Evolutionary conservation across 2,888 invertebrate species (phyloP).

Genomic region (Drosophila ezoana): DNA sequence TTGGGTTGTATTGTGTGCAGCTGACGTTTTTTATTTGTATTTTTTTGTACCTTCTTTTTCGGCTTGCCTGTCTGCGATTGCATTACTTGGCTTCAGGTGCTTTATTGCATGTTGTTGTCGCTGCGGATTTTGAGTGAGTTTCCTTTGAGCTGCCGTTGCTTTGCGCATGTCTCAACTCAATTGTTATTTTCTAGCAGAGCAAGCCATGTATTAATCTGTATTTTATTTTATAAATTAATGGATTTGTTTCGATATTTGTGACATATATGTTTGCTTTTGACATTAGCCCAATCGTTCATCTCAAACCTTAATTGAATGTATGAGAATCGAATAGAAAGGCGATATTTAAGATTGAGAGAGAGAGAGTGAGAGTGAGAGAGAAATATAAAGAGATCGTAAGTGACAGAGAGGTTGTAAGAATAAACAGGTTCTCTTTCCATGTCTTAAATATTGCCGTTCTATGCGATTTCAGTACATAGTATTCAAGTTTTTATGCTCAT

Average conservation of each 20-base stretch:
- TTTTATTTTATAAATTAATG: slow-evolving; percentile 5
- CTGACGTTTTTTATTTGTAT: slow-evolving; percentile 54
- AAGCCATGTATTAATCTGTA: slow-evolving; percentile 44
- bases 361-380: background rate
- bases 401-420: background rate
- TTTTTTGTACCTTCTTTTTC: slow-evolving; percentile 23
- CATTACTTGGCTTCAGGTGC: slow-evolving; percentile 56
- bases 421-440: no score
- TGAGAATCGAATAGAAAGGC: background rate
- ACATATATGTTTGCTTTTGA: slow-evolving; percentile 1
- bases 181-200: slow-evolving; percentile 5
- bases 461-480: no score
- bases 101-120: slow-evolving; percentile 41
- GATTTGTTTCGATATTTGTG: background rate
- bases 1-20: slow-evolving; percentile 53
- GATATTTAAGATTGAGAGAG: background rate
- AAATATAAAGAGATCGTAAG: background rate
- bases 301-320: background rate
- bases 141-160: slow-evolving; percentile 4
- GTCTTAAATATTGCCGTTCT: no score
- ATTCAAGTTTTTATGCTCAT: no score
- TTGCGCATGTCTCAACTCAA: slow-evolving; percentile 57
- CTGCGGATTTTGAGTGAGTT: slow-evolving; percentile 49
- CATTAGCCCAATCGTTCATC: background rate
- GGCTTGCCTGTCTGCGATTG: slow-evolving; percentile 22